Evolutionary conservation across 2,888 invertebrate species (phyloP).

Genomic region (Caenorhabditis japonica): DNA sequence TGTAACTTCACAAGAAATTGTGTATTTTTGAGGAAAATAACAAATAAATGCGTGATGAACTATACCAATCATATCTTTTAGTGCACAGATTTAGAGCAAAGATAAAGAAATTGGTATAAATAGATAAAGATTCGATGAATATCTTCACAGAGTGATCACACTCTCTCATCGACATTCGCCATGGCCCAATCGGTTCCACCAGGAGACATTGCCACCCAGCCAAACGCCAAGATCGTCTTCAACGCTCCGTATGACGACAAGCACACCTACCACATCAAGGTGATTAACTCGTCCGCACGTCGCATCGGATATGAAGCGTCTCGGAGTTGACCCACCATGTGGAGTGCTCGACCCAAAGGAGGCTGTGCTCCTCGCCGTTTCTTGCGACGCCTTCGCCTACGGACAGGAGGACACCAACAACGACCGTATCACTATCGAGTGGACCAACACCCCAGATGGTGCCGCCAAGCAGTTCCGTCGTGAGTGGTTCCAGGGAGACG

Average conservation of each 20-base stretch:
- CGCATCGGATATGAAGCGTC: conserved; percentile 61
- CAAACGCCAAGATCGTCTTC: conserved; percentile 66
- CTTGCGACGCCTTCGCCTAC: conserved; percentile 58
- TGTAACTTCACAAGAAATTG: too few species aligned
- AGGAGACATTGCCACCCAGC: conserved; percentile 64
- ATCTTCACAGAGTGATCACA: too few species aligned
- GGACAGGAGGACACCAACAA: conserved; percentile 63
- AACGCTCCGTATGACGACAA: conserved; percentile 68
- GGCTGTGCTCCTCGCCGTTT: conserved; percentile 49
- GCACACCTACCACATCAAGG: conserved; percentile 50
- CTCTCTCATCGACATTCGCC: too few species aligned
- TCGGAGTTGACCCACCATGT: conserved; percentile 57
- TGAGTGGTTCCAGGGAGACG: conserved; percentile 68
- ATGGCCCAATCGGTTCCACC: conserved; percentile 66
- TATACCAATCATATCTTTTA: too few species aligned
- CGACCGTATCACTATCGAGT: conserved; percentile 65
- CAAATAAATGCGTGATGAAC: too few species aligned
- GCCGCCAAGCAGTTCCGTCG: conserved; percentile 64
- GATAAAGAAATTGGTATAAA: too few species aligned
- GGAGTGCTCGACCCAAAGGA: conserved; percentile 62
- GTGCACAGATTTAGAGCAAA: too few species aligned
- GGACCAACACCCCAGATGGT: conserved; percentile 64
- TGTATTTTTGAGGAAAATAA: too few species aligned
- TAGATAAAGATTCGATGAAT: too few species aligned
- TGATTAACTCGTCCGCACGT: too few species aligned